Base-by-base conservation (phyloP, 2,113 vertebrate species). In the Myrmophylax atrothorax region DNA sequence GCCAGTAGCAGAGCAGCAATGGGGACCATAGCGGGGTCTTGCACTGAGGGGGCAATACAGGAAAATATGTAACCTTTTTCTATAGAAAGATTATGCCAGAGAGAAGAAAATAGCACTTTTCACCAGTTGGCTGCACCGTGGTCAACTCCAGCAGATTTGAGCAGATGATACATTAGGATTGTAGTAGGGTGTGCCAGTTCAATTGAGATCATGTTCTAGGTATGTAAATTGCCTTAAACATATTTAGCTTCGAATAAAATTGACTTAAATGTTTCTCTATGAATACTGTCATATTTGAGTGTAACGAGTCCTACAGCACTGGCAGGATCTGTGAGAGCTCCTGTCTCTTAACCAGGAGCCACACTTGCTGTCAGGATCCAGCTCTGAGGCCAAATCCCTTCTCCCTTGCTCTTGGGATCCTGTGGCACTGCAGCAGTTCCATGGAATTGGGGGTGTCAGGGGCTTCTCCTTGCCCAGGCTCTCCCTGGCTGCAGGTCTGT, bases 171-270 rank as follows among this genome's bases (percentile, higher is more conserved):
- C 49, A 8, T 95, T 68, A 96, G 94, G 92, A 89, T 94, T 95
- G 96, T 96, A 78, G 96, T 87, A 94, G 87, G 96, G 93, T 62
- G 89, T 97, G 97, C 97, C 96, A 97, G 84, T 97, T 96, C 92
- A 97, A 93, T 89, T 55, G 86, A 96, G 96, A 96, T 97, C 84
- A 95, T 95, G 94, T 97, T 95, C 94, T 97, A 97, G 97, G 96
- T 93, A 91, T 98, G 94, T 97, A 97, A 97, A 94, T 97, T 98
- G 97, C 97, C 97, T 97, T 97, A 96, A 97, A 94, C 97, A 97
- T 97, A 96, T 96, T 97, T 97, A 97, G 97, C 97, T 97, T 96
- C 95, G 90, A 97, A 98, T 97, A 97, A 98, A 98, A 97, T 78
- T 56, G 95, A 97, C 96, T 97, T 97, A 87, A 97, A 96, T 97